phyloP scores from a whole-genome alignment of 2,888 invertebrate genomes.

The Ectemnius lituratus region DNA sequence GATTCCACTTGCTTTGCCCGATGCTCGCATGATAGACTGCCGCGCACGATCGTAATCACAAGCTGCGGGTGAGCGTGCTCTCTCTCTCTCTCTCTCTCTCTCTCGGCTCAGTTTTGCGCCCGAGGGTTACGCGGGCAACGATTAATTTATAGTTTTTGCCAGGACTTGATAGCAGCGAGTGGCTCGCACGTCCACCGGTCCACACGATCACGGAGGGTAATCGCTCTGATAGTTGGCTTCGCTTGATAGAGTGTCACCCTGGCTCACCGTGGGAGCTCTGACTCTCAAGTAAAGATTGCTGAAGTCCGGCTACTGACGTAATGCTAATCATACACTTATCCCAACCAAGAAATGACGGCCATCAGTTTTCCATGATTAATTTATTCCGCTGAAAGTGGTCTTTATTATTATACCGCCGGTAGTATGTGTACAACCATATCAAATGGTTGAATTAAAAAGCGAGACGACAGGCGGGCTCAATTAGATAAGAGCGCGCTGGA shows the following conservation, averaged over 20 bases:
- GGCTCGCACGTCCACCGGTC: not conserved
- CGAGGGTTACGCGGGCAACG: not conserved
- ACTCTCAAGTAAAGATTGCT: not conserved
- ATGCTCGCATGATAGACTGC: constrained; percentile 13
- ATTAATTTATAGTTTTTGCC: constrained; percentile 9
- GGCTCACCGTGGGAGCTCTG: not conserved
- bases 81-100: too few species aligned
- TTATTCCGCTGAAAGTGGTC: too few species aligned
- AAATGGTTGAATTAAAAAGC: constrained; percentile 27
- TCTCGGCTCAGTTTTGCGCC: constrained; percentile 2
- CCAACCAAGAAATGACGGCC: too few species aligned
- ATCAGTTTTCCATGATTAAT: too few species aligned
- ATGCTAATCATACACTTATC: too few species aligned
- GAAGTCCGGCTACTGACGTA: not conserved
- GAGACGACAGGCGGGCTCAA: not conserved
- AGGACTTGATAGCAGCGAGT: not conserved
- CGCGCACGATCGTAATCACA: not conserved
- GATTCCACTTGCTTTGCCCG: constrained; percentile 12
- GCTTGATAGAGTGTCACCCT: constrained; percentile 1
- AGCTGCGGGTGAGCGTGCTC: constrained; percentile 6
- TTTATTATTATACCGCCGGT: too few species aligned
- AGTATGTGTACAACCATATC: constrained; percentile 2
- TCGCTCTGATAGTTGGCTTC: constrained; percentile 5
- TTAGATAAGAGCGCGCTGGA: not conserved
- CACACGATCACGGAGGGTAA: constrained; percentile 11